These are phyloP conservation scores for Astatotilapia flaviijosephi DNA, from an alignment of 2,113 vertebrate genomes.

Conservation along the genomic window DNA sequence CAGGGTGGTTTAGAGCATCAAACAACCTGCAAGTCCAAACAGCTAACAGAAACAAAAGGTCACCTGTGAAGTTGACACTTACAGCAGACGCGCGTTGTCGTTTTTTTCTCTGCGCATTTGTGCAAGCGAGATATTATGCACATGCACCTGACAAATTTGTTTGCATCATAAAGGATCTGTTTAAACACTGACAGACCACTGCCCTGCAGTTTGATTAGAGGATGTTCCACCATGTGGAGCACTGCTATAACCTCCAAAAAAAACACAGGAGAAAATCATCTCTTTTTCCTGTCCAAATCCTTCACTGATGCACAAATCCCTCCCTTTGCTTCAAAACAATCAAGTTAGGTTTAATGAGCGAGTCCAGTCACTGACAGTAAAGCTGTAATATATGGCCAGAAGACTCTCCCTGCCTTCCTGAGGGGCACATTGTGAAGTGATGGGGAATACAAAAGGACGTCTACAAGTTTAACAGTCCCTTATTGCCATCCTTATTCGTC, in stretches of 20 bases:
- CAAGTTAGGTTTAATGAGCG: slow-evolving; percentile 2
- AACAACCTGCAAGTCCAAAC: slow-evolving; percentile 29
- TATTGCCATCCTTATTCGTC: background rate
- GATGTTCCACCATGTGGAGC: background rate
- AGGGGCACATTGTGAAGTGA: slow-evolving; percentile 17
- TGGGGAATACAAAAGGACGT: slow-evolving; percentile 6
- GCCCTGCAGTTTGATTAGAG: background rate
- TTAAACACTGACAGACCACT: background rate
- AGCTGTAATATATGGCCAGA: background rate
- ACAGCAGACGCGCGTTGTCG: background rate
- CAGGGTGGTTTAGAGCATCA: slow-evolving; percentile 25
- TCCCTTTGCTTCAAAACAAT: background rate
- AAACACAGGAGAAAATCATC: background rate
- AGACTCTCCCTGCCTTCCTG: background rate
- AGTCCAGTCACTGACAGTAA: slow-evolving; percentile 6
- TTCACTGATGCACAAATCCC: background rate
- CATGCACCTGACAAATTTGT: background rate
- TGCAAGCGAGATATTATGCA: background rate
- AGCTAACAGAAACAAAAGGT: slow-evolving; percentile 27
- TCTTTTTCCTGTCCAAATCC: background rate
- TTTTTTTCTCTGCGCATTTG: background rate
- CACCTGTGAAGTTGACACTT: slow-evolving; percentile 23
- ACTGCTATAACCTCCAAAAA: background rate
- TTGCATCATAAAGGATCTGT: slow-evolving; percentile 31
- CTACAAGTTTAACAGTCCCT: slow-evolving; percentile 14